Percentiles rank a stretch among this genome's conserved stretches.
phyloP scores from a whole-genome alignment of 2,797 vertebrate species.

The Sarcoramphus papa region DNA sequence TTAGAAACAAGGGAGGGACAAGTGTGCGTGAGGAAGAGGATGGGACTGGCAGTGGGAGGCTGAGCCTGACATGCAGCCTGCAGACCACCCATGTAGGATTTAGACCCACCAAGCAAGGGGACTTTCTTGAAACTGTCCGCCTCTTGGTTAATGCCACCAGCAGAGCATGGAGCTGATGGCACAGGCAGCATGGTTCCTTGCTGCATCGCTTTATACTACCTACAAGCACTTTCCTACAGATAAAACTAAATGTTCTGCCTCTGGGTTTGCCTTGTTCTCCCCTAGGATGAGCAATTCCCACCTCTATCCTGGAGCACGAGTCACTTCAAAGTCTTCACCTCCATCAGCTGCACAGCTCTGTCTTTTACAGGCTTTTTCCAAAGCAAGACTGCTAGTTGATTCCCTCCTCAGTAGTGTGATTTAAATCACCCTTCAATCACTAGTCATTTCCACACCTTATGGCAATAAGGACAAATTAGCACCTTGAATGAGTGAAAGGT shows the following conservation, averaged over 20 bases:
- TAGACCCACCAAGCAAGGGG: neutral
- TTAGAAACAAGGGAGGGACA: neutral
- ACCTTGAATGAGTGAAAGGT: neutral
- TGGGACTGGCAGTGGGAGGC: neutral
- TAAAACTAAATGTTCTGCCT: neutral
- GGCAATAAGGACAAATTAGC: neutral
- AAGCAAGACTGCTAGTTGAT: neutral
- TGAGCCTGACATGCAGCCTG: neutral
- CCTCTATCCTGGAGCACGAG: neutral
- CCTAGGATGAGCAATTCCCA: neutral
- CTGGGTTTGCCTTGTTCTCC: neutral
- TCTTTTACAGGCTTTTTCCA: neutral
- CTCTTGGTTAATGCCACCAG: neutral
- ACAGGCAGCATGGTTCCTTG: fast-evolving
- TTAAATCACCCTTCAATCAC: neutral
- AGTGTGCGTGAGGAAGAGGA: neutral
- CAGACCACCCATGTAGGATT: neutral
- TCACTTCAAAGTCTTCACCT: neutral
- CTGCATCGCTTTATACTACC: neutral
- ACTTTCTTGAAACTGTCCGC: neutral
- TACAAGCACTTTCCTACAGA: neutral
- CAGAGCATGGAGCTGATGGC: neutral
- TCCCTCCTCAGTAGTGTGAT: neutral
- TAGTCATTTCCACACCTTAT: neutral
- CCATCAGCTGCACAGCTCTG: neutral